Evolutionary conservation across 1,140 invertebrate species (phyloP).

Genomic region (Drosophila asahinai): DNA sequence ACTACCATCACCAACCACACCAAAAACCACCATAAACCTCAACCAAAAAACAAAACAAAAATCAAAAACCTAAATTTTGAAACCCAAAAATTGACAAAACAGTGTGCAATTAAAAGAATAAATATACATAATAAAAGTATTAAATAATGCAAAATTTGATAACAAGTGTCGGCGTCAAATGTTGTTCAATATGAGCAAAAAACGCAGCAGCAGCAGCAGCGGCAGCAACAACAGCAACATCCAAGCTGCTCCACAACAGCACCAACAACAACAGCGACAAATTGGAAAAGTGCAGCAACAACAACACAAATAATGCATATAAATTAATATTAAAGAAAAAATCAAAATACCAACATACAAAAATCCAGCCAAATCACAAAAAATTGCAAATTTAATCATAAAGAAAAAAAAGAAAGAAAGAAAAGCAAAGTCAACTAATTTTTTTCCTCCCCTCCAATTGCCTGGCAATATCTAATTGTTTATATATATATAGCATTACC

Average conservation of each 20-base stretch:
- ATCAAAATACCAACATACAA: slow-evolving; percentile 24
- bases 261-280: slow-evolving; percentile 23
- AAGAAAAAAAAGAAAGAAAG: neutral
- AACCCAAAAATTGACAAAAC: slow-evolving; percentile 6
- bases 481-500: slow-evolving; percentile 51
- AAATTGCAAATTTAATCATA: slow-evolving; percentile 19
- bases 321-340: slow-evolving; percentile 43
- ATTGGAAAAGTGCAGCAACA: slow-evolving; percentile 19
- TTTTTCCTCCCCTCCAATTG: slow-evolving; percentile 62
- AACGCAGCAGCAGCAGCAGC: slow-evolving; percentile 15
- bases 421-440: slow-evolving; percentile 33
- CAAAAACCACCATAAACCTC: slow-evolving; percentile 33
- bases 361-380: slow-evolving; percentile 19
- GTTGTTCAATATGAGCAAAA: slow-evolving; percentile 58
- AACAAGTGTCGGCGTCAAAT: slow-evolving; percentile 42
- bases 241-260: slow-evolving; percentile 20
- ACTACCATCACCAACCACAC: slow-evolving; percentile 24
- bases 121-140: slow-evolving; percentile 23
- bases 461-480: slow-evolving; percentile 60
- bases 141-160: slow-evolving; percentile 32
- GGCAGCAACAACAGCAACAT: slow-evolving; percentile 13
- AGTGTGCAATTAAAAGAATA: slow-evolving; percentile 40
- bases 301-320: slow-evolving; percentile 31
- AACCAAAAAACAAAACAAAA: slow-evolving; percentile 15
- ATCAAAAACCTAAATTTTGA: slow-evolving; percentile 14